Conservation (phyloP, 2,888 invertebrate species). For the Chalcosyrphus nemorum region DNA sequence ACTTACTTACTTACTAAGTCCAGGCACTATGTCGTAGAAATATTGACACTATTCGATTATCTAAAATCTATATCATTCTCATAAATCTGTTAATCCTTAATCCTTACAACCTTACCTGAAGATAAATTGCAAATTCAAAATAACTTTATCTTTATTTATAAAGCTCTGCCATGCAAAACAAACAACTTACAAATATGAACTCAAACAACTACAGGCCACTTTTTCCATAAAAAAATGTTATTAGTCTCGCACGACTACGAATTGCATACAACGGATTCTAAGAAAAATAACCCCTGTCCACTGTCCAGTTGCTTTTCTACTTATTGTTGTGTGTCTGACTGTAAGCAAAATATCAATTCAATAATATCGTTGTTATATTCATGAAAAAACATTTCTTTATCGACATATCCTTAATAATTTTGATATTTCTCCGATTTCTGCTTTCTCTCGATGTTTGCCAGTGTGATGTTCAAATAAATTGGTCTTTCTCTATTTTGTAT, state of each 20-base stretch:
- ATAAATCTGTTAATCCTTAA: too few relatives aligned
- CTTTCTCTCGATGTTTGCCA: not conserved
- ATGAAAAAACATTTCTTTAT: conserved; percentile 13
- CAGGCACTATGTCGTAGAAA: too few relatives aligned
- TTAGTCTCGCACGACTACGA: too few relatives aligned
- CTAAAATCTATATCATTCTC: too few relatives aligned
- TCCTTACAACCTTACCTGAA: not conserved
- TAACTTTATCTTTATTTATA: not conserved
- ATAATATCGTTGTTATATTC: not conserved
- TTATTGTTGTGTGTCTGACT: conserved; percentile 10
- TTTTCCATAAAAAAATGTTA: too few relatives aligned
- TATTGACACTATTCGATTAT: too few relatives aligned
- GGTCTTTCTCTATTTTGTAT: not conserved
- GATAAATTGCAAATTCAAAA: not conserved
- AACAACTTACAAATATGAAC: not conserved
- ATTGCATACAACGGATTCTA: not conserved
- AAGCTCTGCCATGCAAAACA: not conserved
- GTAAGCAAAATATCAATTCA: conserved; percentile 5
- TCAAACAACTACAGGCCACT: too few relatives aligned
- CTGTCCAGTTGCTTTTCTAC: not conserved
- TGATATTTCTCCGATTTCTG: conserved; percentile 8
- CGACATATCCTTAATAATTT: conserved; percentile 14
- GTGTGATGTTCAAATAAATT: not conserved
- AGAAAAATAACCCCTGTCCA: not conserved
- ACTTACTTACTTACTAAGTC: too few relatives aligned